A percentile compares a stretch with the other conserved stretches of the same genome.
These are phyloP conservation scores for Archips crataeganus DNA, from an alignment of 2,888 invertebrate genomes.

Conservation along the genomic window DNA sequence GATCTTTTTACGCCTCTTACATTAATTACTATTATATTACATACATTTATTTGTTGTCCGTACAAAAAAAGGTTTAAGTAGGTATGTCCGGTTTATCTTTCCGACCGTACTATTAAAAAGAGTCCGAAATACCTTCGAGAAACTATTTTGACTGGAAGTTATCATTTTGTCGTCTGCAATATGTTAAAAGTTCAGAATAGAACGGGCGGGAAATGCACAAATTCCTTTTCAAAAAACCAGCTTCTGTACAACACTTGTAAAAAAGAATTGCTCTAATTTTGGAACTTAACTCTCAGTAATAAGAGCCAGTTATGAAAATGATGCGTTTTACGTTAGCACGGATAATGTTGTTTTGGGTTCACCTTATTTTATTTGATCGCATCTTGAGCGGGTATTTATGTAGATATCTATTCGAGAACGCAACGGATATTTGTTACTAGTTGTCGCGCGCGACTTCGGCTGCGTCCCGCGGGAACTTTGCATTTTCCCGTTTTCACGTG, in stretches of 20 bases:
- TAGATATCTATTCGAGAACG: slow-evolving; percentile 17
- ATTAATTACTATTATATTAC: too few relatives aligned
- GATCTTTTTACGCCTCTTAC: too few relatives aligned
- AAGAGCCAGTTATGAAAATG: not conserved
- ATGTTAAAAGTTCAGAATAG: slow-evolving; percentile 28
- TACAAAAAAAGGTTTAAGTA: too few relatives aligned
- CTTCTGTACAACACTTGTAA: not conserved
- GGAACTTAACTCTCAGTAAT: not conserved
- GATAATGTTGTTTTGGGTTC: slow-evolving; percentile 3
- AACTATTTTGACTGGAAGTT: slow-evolving; percentile 22
- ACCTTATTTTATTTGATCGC: slow-evolving; percentile 36
- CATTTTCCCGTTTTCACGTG: too few relatives aligned
- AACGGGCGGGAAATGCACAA: slow-evolving; percentile 32
- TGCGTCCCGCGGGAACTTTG: too few relatives aligned
- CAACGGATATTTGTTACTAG: not conserved
- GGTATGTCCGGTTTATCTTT: too few relatives aligned
- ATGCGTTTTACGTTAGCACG: not conserved
- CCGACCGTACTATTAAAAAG: too few relatives aligned
- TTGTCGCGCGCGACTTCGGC: too few relatives aligned
- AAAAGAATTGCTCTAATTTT: not conserved
- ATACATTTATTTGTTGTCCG: too few relatives aligned
- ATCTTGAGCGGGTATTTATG: slow-evolving; percentile 6
- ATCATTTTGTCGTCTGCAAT: slow-evolving; percentile 38
- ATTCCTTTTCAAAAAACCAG: slow-evolving; percentile 33
- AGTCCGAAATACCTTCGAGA: not conserved